Evolutionary conservation across 2,797 vertebrate species (phyloP).

Genomic region (Vireo griseus): DNA sequence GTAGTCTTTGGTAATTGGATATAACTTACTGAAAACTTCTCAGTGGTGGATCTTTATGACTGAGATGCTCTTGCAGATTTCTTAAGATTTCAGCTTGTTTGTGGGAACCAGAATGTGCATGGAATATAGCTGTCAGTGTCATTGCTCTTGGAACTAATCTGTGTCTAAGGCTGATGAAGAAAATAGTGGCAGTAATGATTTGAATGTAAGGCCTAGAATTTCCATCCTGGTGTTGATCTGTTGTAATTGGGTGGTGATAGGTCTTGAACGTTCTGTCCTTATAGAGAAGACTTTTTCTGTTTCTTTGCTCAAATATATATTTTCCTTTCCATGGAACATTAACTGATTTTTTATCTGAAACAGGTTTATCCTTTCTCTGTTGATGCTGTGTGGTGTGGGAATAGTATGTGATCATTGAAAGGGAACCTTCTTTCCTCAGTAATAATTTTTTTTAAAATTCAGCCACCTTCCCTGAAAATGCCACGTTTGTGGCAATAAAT

Average conservation of each 20-base stretch:
- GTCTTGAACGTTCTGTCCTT: background rate
- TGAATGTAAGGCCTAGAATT: background rate
- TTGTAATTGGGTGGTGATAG: background rate
- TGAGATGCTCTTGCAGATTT: background rate
- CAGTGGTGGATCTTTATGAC: background rate
- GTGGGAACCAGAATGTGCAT: accelerated
- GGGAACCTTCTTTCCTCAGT: background rate
- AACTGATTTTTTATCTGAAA: background rate
- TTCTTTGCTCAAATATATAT: background rate
- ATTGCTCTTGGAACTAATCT: background rate
- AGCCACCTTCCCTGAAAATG: background rate
- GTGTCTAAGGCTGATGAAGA: background rate
- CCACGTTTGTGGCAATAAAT: background rate
- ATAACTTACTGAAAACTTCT: background rate
- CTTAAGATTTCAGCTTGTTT: background rate
- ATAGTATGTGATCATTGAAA: background rate
- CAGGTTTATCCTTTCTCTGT: background rate
- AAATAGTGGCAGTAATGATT: background rate
- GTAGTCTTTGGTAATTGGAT: background rate
- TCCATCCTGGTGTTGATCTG: background rate
- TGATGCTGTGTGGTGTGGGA: background rate
- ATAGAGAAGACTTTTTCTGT: background rate
- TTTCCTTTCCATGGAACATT: background rate
- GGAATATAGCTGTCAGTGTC: background rate
- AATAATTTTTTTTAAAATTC: background rate